Conservation (phyloP, 2,797 vertebrate species). For the Takifugu rubripes region DNA sequence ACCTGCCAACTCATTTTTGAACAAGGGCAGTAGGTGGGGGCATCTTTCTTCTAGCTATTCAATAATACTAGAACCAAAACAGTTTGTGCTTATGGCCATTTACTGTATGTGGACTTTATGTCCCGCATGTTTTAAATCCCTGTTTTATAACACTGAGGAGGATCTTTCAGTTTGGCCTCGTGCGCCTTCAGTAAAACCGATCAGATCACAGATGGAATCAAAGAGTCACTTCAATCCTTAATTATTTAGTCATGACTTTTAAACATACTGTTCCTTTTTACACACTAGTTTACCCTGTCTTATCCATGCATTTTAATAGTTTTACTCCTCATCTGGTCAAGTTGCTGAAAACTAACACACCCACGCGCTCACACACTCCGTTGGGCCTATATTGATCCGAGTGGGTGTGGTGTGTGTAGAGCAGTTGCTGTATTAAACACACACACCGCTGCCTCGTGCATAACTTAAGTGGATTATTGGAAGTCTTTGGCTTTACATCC, state of each 20-base stretch:
- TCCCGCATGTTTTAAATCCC: constrained; percentile 23
- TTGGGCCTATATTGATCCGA: not conserved
- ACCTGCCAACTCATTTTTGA: too few species aligned
- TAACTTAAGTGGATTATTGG: too few species aligned
- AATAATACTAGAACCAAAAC: too few species aligned
- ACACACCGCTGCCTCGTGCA: not conserved
- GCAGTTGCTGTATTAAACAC: constrained; percentile 1
- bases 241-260: not conserved
- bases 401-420: not conserved
- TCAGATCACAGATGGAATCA: constrained; percentile 28
- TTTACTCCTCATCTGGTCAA: not conserved
- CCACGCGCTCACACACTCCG: too few species aligned
- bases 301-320: not conserved
- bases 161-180: constrained; percentile 7
- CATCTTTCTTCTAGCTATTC: too few species aligned
- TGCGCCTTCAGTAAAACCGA: constrained; percentile 42
- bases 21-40: too few species aligned
- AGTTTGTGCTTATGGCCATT: not conserved
- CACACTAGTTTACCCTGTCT: not conserved
- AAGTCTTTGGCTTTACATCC: too few species aligned
- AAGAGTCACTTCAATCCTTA: constrained; percentile 1
- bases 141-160: constrained; percentile 26
- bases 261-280: not conserved
- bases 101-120: constrained; percentile 12
- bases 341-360: not conserved